A percentile compares a stretch with the other conserved stretches of the same genome.
Conservation (phyloP, 2,888 invertebrate genomes). For the Acleris sparsana region DNA sequence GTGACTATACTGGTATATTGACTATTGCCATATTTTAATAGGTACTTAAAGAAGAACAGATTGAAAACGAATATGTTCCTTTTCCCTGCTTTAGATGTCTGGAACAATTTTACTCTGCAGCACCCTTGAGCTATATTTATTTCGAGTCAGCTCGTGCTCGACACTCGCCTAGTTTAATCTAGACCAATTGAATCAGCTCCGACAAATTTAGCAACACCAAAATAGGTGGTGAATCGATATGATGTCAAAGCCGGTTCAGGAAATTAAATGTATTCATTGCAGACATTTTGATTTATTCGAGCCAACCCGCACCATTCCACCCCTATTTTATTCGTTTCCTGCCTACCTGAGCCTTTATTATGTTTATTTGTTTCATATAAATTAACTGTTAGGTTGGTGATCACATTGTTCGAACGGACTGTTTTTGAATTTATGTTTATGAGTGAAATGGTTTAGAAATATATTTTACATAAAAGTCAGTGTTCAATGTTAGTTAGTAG, state of each 20-base stretch:
- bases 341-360: constrained; percentile 39
- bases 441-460: too few relatives aligned
- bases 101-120: not conserved
- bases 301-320: constrained; percentile 47
- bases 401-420: not conserved
- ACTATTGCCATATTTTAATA: too few relatives aligned
- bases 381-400: constrained; percentile 14
- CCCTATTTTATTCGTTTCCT: constrained; percentile 43
- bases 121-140: constrained; percentile 12
- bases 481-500: too few relatives aligned
- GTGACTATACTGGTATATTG: too few relatives aligned
- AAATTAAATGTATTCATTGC: constrained; percentile 68
- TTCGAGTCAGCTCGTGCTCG: not conserved
- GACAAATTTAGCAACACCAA: constrained; percentile 54
- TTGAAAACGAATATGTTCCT: too few relatives aligned
- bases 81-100: too few relatives aligned
- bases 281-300: constrained; percentile 62
- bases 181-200: constrained; percentile 55
- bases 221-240: constrained; percentile 55
- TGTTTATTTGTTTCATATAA: constrained; percentile 35
- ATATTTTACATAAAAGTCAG: too few relatives aligned
- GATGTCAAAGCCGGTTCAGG: constrained; percentile 57
- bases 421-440: not conserved
- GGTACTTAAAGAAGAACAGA: too few relatives aligned
- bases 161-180: constrained; percentile 32